phyloP scores from a whole-genome alignment of 2,888 invertebrate genomes.

The Ptychoptera contaminata region DNA sequence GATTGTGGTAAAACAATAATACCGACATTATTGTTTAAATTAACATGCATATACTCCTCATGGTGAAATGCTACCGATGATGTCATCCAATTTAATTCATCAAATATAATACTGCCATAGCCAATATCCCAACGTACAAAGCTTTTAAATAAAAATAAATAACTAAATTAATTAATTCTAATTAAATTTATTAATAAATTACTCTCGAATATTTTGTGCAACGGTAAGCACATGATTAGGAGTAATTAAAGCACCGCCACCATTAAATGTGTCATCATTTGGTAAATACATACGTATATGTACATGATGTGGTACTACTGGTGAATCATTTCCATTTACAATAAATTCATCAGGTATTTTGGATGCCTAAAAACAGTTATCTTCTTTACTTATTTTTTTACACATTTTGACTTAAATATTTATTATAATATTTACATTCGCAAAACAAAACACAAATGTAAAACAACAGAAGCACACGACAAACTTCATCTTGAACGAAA shows the following conservation, averaged over 20 bases:
- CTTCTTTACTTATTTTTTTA: no score
- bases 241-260: neutral
- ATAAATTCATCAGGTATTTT: no score
- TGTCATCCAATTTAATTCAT: neutral
- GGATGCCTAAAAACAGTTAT: no score
- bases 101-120: neutral
- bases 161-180: no score
- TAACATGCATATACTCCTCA: neutral
- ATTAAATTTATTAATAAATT: no score
- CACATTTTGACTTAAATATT: no score
- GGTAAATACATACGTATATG: slow-evolving; percentile 1
- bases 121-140: slow-evolving; percentile 3
- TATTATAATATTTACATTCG: no score
- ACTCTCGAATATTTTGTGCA: neutral
- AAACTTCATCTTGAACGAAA: no score
- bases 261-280: neutral
- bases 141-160: no score
- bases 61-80: neutral
- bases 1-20: neutral
- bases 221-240: neutral
- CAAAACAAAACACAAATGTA: no score
- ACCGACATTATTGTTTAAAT: slow-evolving; percentile 1
- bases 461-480: no score
- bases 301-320: slow-evolving; percentile 2
- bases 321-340: no score